Conservation (phyloP, 2,797 vertebrate genomes). For the Gouania willdenowi region DNA sequence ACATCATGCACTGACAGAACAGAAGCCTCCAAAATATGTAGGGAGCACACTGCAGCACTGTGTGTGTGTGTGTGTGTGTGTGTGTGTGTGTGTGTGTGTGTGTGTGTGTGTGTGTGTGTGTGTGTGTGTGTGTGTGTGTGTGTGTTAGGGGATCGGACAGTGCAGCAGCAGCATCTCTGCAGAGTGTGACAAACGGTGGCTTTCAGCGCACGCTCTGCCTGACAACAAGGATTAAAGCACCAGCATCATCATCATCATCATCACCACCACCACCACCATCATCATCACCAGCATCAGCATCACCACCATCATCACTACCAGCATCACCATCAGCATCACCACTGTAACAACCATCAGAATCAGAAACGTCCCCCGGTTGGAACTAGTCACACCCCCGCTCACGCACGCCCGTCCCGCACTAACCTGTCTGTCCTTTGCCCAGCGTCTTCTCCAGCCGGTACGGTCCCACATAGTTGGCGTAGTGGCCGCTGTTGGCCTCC, state of each 20-base stretch:
- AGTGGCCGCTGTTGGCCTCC: constrained; percentile 90
- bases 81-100: constrained; percentile 3
- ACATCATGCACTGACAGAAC: no score
- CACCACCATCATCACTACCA: not conserved
- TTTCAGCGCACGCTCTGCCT: constrained; percentile 51
- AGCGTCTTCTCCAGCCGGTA: constrained; percentile 98
- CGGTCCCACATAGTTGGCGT: constrained; percentile 98
- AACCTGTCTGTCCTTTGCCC: constrained; percentile 99
- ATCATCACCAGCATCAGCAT: not conserved
- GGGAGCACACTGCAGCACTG: not conserved
- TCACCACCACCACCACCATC: not conserved
- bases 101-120: not conserved
- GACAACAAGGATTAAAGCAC: constrained; percentile 66
- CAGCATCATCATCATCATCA: constrained; percentile 22
- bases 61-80: constrained; percentile 6
- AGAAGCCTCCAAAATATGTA: not conserved
- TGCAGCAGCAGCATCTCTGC: constrained; percentile 46
- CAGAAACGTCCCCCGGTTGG: constrained; percentile 10
- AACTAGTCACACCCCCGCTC: no score
- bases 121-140: constrained; percentile 3
- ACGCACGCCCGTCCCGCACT: no score
- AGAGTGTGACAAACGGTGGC: constrained; percentile 49
- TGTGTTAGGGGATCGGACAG: constrained; percentile 10
- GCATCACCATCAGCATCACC: constrained; percentile 4
- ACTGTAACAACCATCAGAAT: not conserved